A percentile compares a stretch with the other conserved stretches of the same genome.
Evolutionary conservation across 2,888 invertebrate genomes (phyloP).

Genomic region (Liodrosophila aerea): DNA sequence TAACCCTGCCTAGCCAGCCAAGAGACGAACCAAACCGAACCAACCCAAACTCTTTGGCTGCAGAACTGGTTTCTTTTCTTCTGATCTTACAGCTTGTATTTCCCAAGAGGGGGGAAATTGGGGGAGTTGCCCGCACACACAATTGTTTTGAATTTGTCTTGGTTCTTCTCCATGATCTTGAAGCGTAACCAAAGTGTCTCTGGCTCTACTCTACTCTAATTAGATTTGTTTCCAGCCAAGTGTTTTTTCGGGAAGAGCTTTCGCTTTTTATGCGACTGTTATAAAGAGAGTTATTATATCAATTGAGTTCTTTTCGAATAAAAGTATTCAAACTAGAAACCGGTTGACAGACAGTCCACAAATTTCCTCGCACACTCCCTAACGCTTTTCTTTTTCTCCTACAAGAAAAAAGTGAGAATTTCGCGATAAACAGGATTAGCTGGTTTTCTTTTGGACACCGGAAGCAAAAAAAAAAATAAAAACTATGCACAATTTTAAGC

Average conservation of each 20-base stretch:
- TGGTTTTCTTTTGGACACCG: slow-evolving; percentile 59
- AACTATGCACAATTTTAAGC: not conserved
- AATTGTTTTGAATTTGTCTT: slow-evolving; percentile 59
- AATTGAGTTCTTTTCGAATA: slow-evolving; percentile 5
- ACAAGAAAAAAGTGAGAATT: slow-evolving; percentile 76
- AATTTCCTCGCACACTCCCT: slow-evolving; percentile 34
- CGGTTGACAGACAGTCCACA: slow-evolving; percentile 41
- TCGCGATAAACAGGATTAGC: slow-evolving; percentile 69
- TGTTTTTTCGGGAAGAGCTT: slow-evolving; percentile 41
- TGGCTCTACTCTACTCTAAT: slow-evolving; percentile 57
- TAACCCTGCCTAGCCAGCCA: slow-evolving; percentile 54
- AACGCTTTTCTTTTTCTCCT: slow-evolving; percentile 35
- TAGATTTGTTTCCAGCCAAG: slow-evolving; percentile 33
- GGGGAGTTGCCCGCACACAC: slow-evolving; percentile 21
- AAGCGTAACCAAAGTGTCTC: slow-evolving; percentile 56
- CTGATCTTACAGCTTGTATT: slow-evolving; percentile 51
- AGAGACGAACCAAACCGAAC: slow-evolving; percentile 11
- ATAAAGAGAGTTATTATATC: slow-evolving; percentile 11
- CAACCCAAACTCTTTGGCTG: slow-evolving; percentile 10
- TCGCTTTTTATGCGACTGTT: slow-evolving; percentile 55
- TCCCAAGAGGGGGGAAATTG: slow-evolving; percentile 38
- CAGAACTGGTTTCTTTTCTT: slow-evolving; percentile 65
- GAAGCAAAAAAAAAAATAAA: slow-evolving; percentile 29
- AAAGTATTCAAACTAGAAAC: slow-evolving; percentile 23
- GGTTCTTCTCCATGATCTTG: slow-evolving; percentile 1